These are phyloP conservation scores for Rhabdomys dilectus DNA, from an alignment of 2,113 vertebrate species.

Conservation along the genomic window DNA sequence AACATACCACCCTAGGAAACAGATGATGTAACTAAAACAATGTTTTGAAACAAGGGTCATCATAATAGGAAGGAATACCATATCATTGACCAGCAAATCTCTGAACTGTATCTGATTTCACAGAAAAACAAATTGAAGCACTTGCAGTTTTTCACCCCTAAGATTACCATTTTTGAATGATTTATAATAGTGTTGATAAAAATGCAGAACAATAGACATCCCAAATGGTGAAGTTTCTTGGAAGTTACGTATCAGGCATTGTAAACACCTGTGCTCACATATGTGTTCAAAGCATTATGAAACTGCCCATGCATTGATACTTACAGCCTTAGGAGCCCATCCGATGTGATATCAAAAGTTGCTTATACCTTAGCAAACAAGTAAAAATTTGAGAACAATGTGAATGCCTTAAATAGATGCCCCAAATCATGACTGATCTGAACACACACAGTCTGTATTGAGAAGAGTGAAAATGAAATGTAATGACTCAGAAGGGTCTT, in stretches of 20 bases:
- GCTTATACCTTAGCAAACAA: not conserved
- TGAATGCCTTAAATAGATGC: not conserved
- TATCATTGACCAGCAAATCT: not conserved
- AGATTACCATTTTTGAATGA: not conserved
- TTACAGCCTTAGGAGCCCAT: not conserved
- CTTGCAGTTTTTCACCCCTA: not conserved
- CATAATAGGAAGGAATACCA: not conserved
- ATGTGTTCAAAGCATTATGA: not conserved
- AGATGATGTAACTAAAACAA: not conserved
- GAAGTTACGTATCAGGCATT: not conserved
- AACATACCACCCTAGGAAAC: not conserved
- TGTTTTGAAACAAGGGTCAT: not conserved
- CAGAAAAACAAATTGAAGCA: not conserved
- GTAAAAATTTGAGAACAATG: not conserved
- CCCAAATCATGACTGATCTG: not conserved
- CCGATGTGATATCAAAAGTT: not conserved
- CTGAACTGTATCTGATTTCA: not conserved
- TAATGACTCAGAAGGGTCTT: not conserved
- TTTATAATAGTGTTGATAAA: not conserved
- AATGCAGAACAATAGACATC: not conserved
- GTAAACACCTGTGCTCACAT: not conserved
- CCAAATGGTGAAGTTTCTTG: not conserved
- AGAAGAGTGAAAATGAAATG: not conserved
- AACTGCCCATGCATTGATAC: not conserved
- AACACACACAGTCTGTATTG: not conserved